A percentile compares a stretch with the other conserved stretches of the same genome.
Evolutionary conservation across 2,888 invertebrate genomes (phyloP).

Genomic region (Hypercompe scribonia): DNA sequence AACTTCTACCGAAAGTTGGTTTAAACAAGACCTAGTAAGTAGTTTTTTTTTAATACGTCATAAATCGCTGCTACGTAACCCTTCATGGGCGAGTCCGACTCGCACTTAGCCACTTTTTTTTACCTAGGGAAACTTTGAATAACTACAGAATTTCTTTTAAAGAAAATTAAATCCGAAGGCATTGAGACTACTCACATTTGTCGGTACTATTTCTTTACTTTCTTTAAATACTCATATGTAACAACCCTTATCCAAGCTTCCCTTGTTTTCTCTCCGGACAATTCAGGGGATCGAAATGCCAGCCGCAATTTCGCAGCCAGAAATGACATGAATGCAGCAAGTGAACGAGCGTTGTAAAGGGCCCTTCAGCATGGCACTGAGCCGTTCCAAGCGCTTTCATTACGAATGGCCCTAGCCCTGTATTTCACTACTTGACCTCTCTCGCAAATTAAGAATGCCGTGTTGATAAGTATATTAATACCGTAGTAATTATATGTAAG

Average conservation of each 20-base stretch:
- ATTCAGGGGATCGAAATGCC: slow-evolving; percentile 22
- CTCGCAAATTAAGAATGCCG: slow-evolving; percentile 55
- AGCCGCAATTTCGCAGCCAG: slow-evolving; percentile 35
- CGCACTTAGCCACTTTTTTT: too few relatives aligned
- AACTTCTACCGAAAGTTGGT: too few relatives aligned
- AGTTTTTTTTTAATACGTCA: too few relatives aligned
- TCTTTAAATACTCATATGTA: background rate
- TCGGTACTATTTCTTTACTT: background rate
- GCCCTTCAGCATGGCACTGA: slow-evolving; percentile 33
- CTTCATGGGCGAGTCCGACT: too few relatives aligned
- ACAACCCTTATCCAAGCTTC: background rate
- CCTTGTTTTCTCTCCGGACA: slow-evolving; percentile 10
- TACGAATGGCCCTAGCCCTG: slow-evolving; percentile 47
- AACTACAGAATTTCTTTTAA: background rate
- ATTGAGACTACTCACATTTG: background rate
- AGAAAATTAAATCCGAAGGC: too few relatives aligned
- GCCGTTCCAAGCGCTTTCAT: slow-evolving; percentile 52
- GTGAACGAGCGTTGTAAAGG: slow-evolving; percentile 48
- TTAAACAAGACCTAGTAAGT: too few relatives aligned
- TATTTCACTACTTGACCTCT: slow-evolving; percentile 56
- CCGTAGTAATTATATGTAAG: slow-evolving; percentile 16
- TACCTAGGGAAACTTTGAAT: background rate
- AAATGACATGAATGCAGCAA: slow-evolving; percentile 49
- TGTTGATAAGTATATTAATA: slow-evolving; percentile 27
- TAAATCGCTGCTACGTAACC: too few relatives aligned